Evolutionary conservation across 1,140 invertebrate genomes (phyloP), one percentile per base, ranked within the genome.

Genomic region (Drosophila trapezifrons): DNA sequence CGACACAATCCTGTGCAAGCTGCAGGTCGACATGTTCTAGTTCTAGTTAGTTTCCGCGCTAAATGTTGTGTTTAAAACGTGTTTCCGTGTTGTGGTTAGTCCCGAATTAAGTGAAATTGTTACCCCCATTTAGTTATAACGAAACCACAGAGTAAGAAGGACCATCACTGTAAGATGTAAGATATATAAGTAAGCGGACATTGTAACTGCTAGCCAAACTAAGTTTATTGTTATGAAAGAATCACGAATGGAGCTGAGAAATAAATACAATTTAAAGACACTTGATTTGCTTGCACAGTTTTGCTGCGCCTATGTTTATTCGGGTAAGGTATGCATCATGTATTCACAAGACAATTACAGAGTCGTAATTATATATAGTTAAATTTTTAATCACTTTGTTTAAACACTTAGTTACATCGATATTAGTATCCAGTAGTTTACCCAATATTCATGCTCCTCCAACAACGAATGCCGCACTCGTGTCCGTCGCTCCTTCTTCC

Each of bases 371-470:
- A 64, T 64, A 65, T 71, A 65, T 77, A 57, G 66, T 83, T 66
- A 78, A 83, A 72, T 67, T 74, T 84, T 67, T 84, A 89, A 83
- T 84, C 76, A 86, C 83, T 80, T 71, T 85, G 72, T 65, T 78
- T 78, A 75, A 78, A 83, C 64, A 76, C 42, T 60, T 57, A 80
- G 65, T 67, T 83, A 80, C 76, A 86, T 63, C 55, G 37, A 86
- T 71, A 63, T 59, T 67, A 55, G 56, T 75, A 51, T 75, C 49
- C 54, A 51, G 56, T 45, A 18, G 58, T 64, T 69, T 75, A 40
- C 72, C 71, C 72, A 65, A 56, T 76, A 58, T 76, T 56, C 32
- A 29, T 78, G 58, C 43, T 78, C 57, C 49, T 42, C 55, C 54
- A n/a, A 49, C 72, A 83, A 60, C 79, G 64, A 79, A 60, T 67